Evolutionary conservation across 2,888 invertebrate species (phyloP), one percentile per base, ranked within the genome.

Genomic region (Lasioglossum malachurum): DNA sequence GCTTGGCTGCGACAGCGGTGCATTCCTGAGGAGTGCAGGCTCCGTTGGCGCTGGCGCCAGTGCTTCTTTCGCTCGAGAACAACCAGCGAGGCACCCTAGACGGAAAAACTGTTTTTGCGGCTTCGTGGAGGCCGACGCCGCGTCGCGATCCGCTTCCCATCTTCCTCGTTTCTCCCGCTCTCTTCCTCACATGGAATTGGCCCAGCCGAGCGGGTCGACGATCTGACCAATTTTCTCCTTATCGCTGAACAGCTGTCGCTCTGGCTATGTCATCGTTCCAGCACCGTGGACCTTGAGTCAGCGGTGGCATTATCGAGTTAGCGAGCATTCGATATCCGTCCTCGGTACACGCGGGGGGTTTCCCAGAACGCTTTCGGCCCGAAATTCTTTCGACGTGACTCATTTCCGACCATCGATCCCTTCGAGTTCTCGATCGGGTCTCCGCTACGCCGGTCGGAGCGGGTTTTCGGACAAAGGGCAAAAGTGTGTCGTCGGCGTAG

Each of bases 21-120:
- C 92, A 89, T 91, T 91, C 91, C 89, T 86, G 81, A 82, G 75
- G 83, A 88, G 87, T 78, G 85, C 87, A 82, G 89, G 89, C 69
- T 80, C 86, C 89, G 89, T 90, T 90, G 89, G 75, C 88, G 72
- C 87, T 91, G 91, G 91, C 91, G 91, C 91, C 91, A 86, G 80
- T 75, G 82, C 72, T 85, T 60, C 75, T 67, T 84, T 87, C 69
- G 69, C 83, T 80, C 77, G 80, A 64, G 41, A 23, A 35, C 69
- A 60, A 67, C 41, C 80, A 27, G 41, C 80, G 81, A 74, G 79
- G 38, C 76, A 76, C 67, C 75, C 71, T 71, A 75, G 80, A 76
- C 67, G 87, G 84, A 84, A 88, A 87, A 79, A 87, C 80, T 41
- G 78, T 88, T 89, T 89, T 83, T 88, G 88, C 87, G 76, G 53